phyloP scores from a whole-genome alignment of 2,113 vertebrate species.

The Rhinolophus ferrumequinum region DNA sequence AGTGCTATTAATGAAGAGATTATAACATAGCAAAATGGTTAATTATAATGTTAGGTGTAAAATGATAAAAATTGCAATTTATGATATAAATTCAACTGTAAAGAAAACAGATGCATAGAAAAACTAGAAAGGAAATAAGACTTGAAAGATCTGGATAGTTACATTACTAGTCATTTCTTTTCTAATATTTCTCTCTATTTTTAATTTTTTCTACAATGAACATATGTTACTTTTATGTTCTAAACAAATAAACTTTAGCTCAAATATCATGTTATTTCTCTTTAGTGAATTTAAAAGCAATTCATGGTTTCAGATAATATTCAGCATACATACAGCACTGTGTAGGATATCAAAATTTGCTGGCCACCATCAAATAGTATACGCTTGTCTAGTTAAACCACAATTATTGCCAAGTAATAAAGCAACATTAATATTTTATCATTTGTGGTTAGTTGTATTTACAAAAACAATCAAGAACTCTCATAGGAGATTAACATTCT shows the following conservation, averaged over 20 bases:
- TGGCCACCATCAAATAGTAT: background rate
- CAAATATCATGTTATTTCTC: background rate
- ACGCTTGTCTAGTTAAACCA: background rate
- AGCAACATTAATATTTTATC: background rate
- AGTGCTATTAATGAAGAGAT: background rate
- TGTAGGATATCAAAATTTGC: background rate
- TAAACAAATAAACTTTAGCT: constrained; percentile 36
- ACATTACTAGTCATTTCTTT: background rate
- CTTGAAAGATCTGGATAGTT: background rate
- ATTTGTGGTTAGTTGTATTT: background rate
- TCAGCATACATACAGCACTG: background rate
- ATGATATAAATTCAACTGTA: background rate
- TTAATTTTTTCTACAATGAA: background rate
- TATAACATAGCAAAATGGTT: background rate
- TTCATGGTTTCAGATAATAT: background rate
- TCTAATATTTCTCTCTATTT: background rate
- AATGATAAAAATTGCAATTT: constrained; percentile 13
- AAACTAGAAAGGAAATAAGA: constrained; percentile 18
- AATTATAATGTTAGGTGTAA: background rate
- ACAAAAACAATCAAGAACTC: constrained; percentile 17
- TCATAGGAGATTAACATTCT: background rate
- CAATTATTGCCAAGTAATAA: constrained; percentile 40
- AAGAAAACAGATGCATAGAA: background rate
- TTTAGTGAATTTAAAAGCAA: background rate
- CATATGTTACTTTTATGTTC: background rate